Percentiles rank a stretch among this genome's conserved stretches.
These are phyloP conservation scores for Anoncus sp. DNA, from an alignment of 2,888 invertebrate genomes.

Conservation along the genomic window DNA sequence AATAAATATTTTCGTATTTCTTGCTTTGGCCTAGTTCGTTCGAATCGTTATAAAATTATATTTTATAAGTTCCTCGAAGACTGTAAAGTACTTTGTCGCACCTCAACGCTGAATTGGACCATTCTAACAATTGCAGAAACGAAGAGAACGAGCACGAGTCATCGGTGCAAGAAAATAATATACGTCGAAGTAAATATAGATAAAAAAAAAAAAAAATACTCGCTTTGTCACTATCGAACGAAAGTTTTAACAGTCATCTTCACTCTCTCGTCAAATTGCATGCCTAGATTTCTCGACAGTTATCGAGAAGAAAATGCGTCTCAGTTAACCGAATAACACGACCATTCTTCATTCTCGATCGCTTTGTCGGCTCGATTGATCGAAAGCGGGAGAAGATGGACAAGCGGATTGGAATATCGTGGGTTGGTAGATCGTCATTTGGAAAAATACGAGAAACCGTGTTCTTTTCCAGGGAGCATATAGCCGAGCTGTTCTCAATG, in stretches of 20 bases:
- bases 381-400: slow-evolving; percentile 14
- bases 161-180: slow-evolving; percentile 36
- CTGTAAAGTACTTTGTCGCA: slow-evolving; percentile 11
- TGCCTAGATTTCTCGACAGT: slow-evolving; percentile 25
- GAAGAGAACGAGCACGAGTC: neutral
- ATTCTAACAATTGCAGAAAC: slow-evolving; percentile 12
- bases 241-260: slow-evolving; percentile 44
- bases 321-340: slow-evolving; percentile 24
- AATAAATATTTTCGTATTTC: no score
- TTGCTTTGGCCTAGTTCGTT: slow-evolving; percentile 1
- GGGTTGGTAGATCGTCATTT: neutral
- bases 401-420: neutral
- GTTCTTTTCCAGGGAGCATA: neutral
- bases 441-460: neutral
- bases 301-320: slow-evolving; percentile 34
- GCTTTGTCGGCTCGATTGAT: slow-evolving; percentile 35
- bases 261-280: slow-evolving; percentile 1
- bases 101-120: neutral
- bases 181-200: slow-evolving; percentile 28
- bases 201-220: neutral
- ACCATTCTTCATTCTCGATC: slow-evolving; percentile 16
- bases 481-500: neutral
- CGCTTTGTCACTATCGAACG: slow-evolving; percentile 4
- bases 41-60: neutral
- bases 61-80: slow-evolving; percentile 13